A percentile compares a stretch with the other conserved stretches of the same genome.
These are phyloP conservation scores for Vandiemenella viatica DNA, from an alignment of 2,888 invertebrate species.

Conservation along the genomic window DNA sequence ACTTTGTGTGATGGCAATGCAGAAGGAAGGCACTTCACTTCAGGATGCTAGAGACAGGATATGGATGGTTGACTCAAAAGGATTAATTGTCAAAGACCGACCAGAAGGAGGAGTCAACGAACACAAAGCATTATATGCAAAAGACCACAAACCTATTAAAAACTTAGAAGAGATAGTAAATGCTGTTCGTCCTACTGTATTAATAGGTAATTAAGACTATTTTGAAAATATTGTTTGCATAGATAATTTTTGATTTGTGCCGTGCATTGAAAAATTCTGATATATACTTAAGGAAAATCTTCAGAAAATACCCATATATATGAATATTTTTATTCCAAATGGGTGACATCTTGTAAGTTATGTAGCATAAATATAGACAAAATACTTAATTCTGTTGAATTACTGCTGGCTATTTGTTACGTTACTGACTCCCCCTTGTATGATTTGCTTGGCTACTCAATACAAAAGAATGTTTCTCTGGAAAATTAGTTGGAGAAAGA, in stretches of 20 bases:
- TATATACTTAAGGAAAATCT: too few species aligned
- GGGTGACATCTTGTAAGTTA: too few species aligned
- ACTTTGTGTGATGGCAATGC: constrained; percentile 86
- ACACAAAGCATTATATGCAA: constrained; percentile 72
- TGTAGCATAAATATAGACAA: too few species aligned
- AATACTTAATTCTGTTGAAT: too few species aligned
- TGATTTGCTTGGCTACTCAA: too few species aligned
- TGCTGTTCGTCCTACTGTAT: constrained; percentile 66
- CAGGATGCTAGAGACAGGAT: constrained; percentile 66
- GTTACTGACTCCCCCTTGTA: too few species aligned
- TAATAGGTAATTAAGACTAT: constrained; percentile 52
- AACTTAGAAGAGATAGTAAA: constrained; percentile 69
- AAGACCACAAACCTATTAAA: constrained; percentile 57
- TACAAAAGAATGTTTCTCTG: too few species aligned
- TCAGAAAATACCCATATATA: too few species aligned
- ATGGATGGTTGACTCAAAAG: constrained; percentile 93
- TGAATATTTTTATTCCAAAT: too few species aligned
- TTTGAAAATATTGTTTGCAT: not conserved
- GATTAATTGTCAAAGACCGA: constrained; percentile 77
- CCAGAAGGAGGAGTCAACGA: constrained; percentile 65
- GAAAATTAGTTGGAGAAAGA: too few species aligned
- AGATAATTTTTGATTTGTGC: not conserved
- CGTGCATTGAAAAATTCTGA: not conserved
- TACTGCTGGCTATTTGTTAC: too few species aligned
- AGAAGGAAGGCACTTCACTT: constrained; percentile 59